Conservation (phyloP, 2,797 vertebrate genomes). For the Premnoplex brunnescens region DNA sequence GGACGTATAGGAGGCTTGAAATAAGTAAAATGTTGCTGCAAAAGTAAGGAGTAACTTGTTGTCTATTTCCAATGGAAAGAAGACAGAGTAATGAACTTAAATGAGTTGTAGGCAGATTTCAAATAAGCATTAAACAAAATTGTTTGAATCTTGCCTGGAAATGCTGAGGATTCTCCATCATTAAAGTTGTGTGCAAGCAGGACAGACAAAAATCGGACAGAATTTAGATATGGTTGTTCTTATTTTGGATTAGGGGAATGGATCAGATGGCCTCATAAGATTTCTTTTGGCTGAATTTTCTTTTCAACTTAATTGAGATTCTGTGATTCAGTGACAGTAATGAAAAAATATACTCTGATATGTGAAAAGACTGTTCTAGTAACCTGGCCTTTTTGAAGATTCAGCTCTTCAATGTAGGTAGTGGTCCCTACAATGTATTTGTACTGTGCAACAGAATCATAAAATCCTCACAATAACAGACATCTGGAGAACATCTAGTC, state of each 20-base stretch:
- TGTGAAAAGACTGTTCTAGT: neutral
- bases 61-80: neutral
- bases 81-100: neutral
- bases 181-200: neutral
- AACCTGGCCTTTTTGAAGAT: neutral
- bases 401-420: neutral
- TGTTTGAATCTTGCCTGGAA: neutral
- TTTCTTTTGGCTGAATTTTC: neutral
- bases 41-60: neutral
- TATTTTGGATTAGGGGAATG: neutral
- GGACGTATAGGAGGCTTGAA: neutral
- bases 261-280: neutral
- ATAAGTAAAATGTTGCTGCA: neutral
- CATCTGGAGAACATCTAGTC: neutral
- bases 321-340: neutral
- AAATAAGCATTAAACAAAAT: neutral
- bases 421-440: neutral
- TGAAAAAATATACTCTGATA: neutral
- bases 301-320: neutral
- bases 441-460: neutral
- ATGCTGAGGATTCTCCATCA: neutral
- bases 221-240: neutral
- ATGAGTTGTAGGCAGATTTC: neutral
- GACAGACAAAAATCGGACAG: neutral
- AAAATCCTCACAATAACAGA: neutral